phyloP scores from a whole-genome alignment of 2,113 vertebrate genomes.

The Benitochromis conjunctus region DNA sequence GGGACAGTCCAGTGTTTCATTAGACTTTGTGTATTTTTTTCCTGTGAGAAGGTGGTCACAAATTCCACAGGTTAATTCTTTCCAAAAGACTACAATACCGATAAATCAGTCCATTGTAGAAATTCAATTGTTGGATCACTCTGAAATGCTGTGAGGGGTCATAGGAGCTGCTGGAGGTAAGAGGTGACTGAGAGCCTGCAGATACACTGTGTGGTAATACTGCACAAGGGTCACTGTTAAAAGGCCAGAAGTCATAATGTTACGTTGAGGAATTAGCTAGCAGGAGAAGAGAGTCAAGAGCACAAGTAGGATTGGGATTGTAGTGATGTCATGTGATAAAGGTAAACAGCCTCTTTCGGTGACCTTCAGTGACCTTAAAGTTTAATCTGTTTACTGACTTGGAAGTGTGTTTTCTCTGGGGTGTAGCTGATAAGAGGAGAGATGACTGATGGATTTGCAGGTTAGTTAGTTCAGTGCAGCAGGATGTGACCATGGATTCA shows the following conservation, averaged over 20 bases:
- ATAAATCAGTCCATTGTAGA: constrained; percentile 21
- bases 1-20: background rate
- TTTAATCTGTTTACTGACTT: constrained; percentile 16
- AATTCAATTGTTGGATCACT: background rate
- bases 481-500: constrained; percentile 3
- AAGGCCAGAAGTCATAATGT: background rate
- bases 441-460: background rate
- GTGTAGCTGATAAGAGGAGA: background rate
- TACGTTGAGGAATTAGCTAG: background rate
- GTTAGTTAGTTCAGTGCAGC: background rate
- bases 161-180: constrained; percentile 3
- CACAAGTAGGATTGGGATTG: background rate
- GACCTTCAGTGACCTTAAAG: background rate
- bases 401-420: background rate
- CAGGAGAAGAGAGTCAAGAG: background rate
- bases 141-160: constrained; percentile 1
- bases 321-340: background rate
- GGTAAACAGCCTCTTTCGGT: background rate
- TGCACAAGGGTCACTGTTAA: background rate
- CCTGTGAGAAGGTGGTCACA: background rate
- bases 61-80: background rate
- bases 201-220: background rate
- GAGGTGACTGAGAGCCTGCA: background rate
- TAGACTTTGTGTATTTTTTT: background rate
- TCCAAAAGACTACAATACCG: background rate